These are phyloP conservation scores for Polypterus bichir DNA, from an alignment of 2,113 vertebrate genomes.

Conservation along the genomic window DNA sequence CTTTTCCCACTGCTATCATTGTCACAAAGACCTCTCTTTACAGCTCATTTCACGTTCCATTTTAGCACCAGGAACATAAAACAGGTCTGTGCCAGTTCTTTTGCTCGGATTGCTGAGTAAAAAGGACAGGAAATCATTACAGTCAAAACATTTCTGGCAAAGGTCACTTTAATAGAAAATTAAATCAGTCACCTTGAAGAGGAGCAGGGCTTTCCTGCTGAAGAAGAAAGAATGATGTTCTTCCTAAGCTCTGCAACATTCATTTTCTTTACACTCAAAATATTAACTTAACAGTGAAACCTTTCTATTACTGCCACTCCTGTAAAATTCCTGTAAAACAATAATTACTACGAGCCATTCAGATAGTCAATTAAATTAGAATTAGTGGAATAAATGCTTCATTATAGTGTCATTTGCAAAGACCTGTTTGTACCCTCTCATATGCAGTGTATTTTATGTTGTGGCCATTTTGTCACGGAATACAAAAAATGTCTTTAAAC, in stretches of 20 bases:
- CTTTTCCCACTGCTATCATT: slow-evolving; percentile 6
- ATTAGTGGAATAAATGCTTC: too few species aligned
- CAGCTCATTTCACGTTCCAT: slow-evolving; percentile 48
- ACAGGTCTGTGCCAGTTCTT: slow-evolving; percentile 42
- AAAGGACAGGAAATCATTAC: slow-evolving; percentile 89
- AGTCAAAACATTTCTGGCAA: slow-evolving; percentile 70
- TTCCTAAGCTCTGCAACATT: background rate
- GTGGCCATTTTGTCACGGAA: too few species aligned
- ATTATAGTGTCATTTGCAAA: too few species aligned
- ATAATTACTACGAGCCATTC: too few species aligned
- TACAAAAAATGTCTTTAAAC: too few species aligned
- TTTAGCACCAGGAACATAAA: slow-evolving; percentile 43
- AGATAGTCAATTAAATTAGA: too few species aligned
- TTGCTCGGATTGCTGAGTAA: slow-evolving; percentile 52
- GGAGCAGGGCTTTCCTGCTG: slow-evolving; percentile 32
- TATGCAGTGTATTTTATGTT: too few species aligned
- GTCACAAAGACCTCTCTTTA: slow-evolving; percentile 21
- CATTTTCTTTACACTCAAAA: too few species aligned
- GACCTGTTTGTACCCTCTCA: too few species aligned
- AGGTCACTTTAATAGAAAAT: slow-evolving; percentile 83
- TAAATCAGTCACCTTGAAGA: slow-evolving; percentile 74
- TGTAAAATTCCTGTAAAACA: too few species aligned
- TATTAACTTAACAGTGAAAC: too few species aligned
- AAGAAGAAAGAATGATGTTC: slow-evolving; percentile 6
- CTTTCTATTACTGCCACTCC: too few species aligned